Base-by-base conservation (phyloP, 2,888 invertebrate species). In the Polymixis flavicincta region DNA sequence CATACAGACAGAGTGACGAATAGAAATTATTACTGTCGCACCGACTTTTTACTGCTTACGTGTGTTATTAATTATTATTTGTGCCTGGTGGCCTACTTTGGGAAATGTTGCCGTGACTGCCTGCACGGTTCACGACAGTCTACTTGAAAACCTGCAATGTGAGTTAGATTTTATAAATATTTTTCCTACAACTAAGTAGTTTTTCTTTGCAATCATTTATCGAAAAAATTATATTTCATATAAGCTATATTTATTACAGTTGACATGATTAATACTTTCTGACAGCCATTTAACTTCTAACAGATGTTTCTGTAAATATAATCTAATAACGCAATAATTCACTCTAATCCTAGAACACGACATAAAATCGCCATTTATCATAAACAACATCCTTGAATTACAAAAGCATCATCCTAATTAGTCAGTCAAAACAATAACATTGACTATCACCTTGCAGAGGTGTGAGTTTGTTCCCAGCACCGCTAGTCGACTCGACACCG, bases 401-500 rank as follows among this genome's bases (percentile, higher is more conserved):
- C 87, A 88, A 90, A 89, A 90, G 91, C 91, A 91, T 90, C 89
- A 89, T 92, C 89, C 92, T 93, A 95, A 95, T 95, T 95, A 95
- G 94, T 93, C 92, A 93, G 89, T 91, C 93, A 93, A 94, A 95
- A 95, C 94, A 95, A 95, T 94, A 94, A 94, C 92, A 93, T 90
- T 89, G 92, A 92, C 91, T 94, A 95, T 96, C 94, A 93, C 92
- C 92, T 92, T 92, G 94, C 91, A 88, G 89, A 95, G 95, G 95
- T 96, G 95, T 94, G 94, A 95, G 93, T 92, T 84, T 50, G 92
- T 94, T 95, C 95, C 92, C 95, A 94, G 92, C 94, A 95, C 95
- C 95, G 95, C 95, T 95, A 95, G 93, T 92, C 95, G 95, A 93
- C 92, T 92, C 93, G 92, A 94, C 95, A 94, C 94, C 94, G 92